Evolutionary conservation across 2,797 vertebrate genomes (phyloP).

Genomic region (Peromyscus nudipes): DNA sequence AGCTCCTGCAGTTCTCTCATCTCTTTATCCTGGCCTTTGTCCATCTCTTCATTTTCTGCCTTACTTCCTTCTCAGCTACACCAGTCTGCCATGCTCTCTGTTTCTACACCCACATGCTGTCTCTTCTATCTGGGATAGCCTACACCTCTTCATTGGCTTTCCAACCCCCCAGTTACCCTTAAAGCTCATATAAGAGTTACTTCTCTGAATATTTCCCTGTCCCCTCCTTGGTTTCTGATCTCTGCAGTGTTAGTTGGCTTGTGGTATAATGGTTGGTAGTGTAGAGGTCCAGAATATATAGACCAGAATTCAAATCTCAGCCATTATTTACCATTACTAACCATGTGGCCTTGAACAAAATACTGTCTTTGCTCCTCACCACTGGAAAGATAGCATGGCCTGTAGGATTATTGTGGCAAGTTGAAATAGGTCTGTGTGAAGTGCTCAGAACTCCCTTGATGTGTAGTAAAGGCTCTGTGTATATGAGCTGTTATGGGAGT

Average conservation of each 20-base stretch:
- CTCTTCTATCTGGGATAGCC: not conserved
- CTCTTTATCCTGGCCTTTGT: not conserved
- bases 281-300: not conserved
- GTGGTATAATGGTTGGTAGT: not conserved
- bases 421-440: not conserved
- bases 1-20: not conserved
- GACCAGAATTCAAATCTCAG: not conserved
- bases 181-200: not conserved
- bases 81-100: not conserved
- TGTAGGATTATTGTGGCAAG: not conserved
- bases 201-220: not conserved
- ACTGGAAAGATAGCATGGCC: not conserved
- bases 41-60: not conserved
- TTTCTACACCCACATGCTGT: not conserved
- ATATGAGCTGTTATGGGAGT: not conserved
- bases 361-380: not conserved
- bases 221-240: not conserved
- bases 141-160: not conserved
- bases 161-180: not conserved
- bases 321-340: not conserved
- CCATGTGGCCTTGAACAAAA: conserved; percentile 5
- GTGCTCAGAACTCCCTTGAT: conserved; percentile 1
- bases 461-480: not conserved
- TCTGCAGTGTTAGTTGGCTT: not conserved
- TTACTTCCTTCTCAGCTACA: not conserved